These are phyloP conservation scores for Bradypodion ventrale DNA, from an alignment of 2,797 vertebrate species.

Conservation along the genomic window DNA sequence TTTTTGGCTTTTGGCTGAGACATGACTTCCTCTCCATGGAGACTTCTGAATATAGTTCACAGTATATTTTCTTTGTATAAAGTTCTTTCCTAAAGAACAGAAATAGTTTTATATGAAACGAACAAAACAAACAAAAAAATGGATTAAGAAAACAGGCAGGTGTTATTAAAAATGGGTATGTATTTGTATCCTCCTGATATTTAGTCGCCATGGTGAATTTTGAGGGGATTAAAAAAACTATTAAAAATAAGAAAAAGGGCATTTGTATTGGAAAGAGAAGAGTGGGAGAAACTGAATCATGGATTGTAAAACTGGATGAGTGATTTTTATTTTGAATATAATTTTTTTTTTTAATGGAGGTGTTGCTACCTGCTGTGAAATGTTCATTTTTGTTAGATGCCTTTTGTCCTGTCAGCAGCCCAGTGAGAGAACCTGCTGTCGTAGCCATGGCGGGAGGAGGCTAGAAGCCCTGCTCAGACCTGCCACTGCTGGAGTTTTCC, in stretches of 20 bases:
- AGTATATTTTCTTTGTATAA: conserved; percentile 85
- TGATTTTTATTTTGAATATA: conserved; percentile 83
- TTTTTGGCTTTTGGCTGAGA: conserved; percentile 69
- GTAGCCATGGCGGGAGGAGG: conserved; percentile 43
- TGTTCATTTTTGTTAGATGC: conserved; percentile 40
- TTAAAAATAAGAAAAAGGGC: conserved; percentile 70
- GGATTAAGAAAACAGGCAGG: conserved; percentile 62
- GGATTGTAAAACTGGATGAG: conserved; percentile 77
- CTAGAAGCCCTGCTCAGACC: conserved; percentile 55
- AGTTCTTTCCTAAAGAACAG: conserved; percentile 84
- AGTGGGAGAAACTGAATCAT: conserved; percentile 68
- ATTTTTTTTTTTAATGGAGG: conserved; percentile 76
- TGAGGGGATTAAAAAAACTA: conserved; percentile 64
- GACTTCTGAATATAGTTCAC: conserved; percentile 79
- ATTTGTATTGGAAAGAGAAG: conserved; percentile 75
- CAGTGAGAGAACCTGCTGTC: conserved; percentile 14
- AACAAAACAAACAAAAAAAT: conserved; percentile 64
- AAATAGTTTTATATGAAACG: conserved; percentile 85
- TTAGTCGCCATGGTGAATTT: conserved; percentile 72
- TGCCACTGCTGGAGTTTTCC: conserved; percentile 57
- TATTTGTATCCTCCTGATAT: conserved; percentile 78
- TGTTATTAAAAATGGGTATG: conserved; percentile 74
- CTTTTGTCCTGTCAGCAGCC: conserved; percentile 52
- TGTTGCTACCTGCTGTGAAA: conserved; percentile 60
- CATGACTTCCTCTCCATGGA: conserved; percentile 70